A percentile compares a stretch with the other conserved stretches of the same genome.
Conservation (phyloP, 2,888 invertebrate genomes). For the Tigriopus californicus region DNA sequence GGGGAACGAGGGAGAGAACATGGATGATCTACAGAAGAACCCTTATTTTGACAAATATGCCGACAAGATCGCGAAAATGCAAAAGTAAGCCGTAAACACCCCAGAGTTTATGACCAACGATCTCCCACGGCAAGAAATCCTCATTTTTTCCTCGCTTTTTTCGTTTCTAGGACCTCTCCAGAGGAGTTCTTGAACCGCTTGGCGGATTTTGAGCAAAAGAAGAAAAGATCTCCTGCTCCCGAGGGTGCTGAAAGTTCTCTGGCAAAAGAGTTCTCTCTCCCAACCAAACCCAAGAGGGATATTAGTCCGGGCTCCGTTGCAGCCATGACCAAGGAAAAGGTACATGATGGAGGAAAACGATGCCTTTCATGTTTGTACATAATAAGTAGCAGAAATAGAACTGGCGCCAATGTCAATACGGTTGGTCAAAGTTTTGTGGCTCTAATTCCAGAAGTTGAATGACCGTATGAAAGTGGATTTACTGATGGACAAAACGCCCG, state of each 20-base stretch:
- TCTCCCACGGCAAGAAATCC: neutral
- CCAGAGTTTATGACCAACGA: neutral
- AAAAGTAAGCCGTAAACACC: conserved; percentile 30
- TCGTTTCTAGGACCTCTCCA: conserved; percentile 37
- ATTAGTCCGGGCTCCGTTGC: conserved; percentile 10
- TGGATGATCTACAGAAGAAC: conserved; percentile 38
- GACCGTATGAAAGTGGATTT: conserved; percentile 60
- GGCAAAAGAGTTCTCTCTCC: conserved; percentile 20
- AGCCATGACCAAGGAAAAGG: conserved; percentile 18
- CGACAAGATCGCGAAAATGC: conserved; percentile 48
- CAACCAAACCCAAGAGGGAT: conserved; percentile 9
- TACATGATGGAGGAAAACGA: too few species aligned
- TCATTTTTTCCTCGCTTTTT: too few species aligned
- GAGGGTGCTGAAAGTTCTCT: conserved; percentile 16
- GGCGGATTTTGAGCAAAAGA: conserved; percentile 18
- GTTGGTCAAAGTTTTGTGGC: conserved; percentile 18
- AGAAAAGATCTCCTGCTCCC: conserved; percentile 12
- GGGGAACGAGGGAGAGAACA: conserved; percentile 1
- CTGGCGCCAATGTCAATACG: conserved; percentile 18
- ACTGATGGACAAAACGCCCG: conserved; percentile 44
- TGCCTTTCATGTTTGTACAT: too few species aligned
- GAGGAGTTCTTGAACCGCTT: conserved; percentile 39
- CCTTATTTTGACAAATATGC: conserved; percentile 67
- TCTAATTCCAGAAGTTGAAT: conserved; percentile 30
- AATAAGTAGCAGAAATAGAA: conserved; percentile 33